Evolutionary conservation across 1,140 invertebrate genomes (phyloP), one percentile per base, ranked within the genome.

Genomic region (Oppia nitens): DNA sequence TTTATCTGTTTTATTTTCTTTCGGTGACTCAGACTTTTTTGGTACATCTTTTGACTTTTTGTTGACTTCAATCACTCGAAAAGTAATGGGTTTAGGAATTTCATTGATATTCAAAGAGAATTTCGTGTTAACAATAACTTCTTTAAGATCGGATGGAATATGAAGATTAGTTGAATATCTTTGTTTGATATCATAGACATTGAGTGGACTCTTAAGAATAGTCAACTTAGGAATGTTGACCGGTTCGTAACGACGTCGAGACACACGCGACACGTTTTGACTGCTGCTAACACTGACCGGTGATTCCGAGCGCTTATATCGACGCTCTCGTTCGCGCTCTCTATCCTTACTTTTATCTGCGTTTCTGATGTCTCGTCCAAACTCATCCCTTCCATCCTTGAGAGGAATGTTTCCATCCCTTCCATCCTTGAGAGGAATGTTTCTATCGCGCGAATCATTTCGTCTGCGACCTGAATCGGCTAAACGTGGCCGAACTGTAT

Each of bases 111-210:
- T 50, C 17, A 62, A 32, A 21, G 25, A 9, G 48, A 26, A 47
- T 45, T 47, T 20, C 12, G 25, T 27, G 47, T 62, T 62, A 24
- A 48, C 51, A 3, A 47, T 1, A 3, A 62, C 24, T 51, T 62
- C 60, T 45, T 60, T 62, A 9, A 62, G 45, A 27, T 62, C 60
- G 1, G 60, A 62, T 23, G 60, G 60, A 6, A 62, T 47, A 32
- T 62, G 60, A 20, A 62, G 29, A 23, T 3, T 28, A 17, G 60
- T 14, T 12, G 14, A 25, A 28, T 48, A 62, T 25, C 47, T 49
- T 11, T 17, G 48, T 29, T 51, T 57, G 4, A 57, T 51, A 27
- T 57, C 48, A 51, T 57, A 52, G 17, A 28, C 24, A 54, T 25
- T 54, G 17, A 54, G n/a, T n/a, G 26, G 52, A 49, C 59, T 60